Evolutionary conservation across 1,140 invertebrate species (phyloP).

Genomic region (Papilio helenus): DNA sequence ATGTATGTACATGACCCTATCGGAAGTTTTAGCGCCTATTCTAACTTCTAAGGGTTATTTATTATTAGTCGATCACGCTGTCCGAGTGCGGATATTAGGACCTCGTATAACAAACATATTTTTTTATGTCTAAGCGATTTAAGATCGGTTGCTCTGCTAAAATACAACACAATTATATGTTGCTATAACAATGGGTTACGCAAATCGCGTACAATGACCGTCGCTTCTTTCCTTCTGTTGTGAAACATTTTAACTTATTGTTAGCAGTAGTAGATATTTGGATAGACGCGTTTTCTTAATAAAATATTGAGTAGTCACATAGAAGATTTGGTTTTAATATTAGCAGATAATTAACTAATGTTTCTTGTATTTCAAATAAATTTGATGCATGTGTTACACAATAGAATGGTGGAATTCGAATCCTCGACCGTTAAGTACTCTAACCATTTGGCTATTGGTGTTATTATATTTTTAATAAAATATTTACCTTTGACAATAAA

Average conservation of each 20-base stretch:
- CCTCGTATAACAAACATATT: not conserved
- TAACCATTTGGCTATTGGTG: no score
- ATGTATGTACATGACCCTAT: no score
- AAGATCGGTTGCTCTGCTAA: not conserved
- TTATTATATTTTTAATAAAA: no score
- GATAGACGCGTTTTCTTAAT: not conserved
- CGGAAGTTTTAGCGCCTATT: no score
- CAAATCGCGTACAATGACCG: conserved; percentile 26
- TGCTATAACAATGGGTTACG: conserved; percentile 26
- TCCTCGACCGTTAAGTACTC: no score
- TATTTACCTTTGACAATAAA: no score
- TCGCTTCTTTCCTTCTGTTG: conserved; percentile 29
- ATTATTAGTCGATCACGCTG: no score
- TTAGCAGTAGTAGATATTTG: not conserved
- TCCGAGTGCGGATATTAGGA: not conserved
- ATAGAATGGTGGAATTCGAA: no score
- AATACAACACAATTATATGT: conserved; percentile 33
- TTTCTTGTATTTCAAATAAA: no score
- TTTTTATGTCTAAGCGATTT: conserved; percentile 3
- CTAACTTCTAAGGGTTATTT: no score
- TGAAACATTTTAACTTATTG: conserved; percentile 15
- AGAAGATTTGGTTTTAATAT: not conserved
- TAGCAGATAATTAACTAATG: no score
- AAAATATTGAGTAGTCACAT: not conserved
- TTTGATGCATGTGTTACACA: no score